Base-by-base conservation (phyloP, 1,140 invertebrate species). In the Drosophila sproati region DNA sequence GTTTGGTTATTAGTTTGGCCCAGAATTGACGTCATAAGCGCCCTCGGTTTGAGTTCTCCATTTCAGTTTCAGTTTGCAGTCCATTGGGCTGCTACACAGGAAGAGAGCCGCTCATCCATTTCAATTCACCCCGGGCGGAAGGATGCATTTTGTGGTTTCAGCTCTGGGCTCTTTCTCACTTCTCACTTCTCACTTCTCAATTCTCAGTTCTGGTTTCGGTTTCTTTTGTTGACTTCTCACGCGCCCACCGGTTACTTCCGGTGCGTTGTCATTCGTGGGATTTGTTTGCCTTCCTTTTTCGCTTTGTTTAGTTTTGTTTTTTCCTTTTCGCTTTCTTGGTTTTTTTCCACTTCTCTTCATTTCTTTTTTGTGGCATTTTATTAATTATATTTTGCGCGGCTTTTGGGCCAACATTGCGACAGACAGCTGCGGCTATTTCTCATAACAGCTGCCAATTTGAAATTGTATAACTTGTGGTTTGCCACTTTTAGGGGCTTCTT, bases 381-480 rank as follows among this genome's bases (percentile, higher is more conserved):
- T 78, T 85, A 85, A 85, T 86, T 86, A 67, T 52, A 79, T 74
- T 76, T 71, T 57, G 20, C 12, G 28, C 20, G 29, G 34, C 35
- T 50, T 6, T 31, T 54, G 37, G 75, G 57, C 76, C 79, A 50
- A 62, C 51, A 68, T 50, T 55, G 73, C 29, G 20, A 20, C 47
- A 59, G 52, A 70, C 77, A 72, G 79, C 74, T 80, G 59, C 56
- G 66, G 67, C 71, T 31, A 29, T 56, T 57, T 37, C 60, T 54
- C 39, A 31, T 28, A 45, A 37, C 81, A 86, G 82, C 81, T 85
- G 81, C 41, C 69, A 86, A 86, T 81, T 80, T 80, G 80, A 79
- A 77, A 83, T 83, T 79, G 55, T 69, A 82, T 83, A 83, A 63
- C 43, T 61, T 82, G 80, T 56, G 80, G 80, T 63, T 54, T 39